Percentiles rank a stretch among this genome's conserved stretches.
phyloP scores from a whole-genome alignment of 1,140 invertebrate species.

The Steinernema feltiae region DNA sequence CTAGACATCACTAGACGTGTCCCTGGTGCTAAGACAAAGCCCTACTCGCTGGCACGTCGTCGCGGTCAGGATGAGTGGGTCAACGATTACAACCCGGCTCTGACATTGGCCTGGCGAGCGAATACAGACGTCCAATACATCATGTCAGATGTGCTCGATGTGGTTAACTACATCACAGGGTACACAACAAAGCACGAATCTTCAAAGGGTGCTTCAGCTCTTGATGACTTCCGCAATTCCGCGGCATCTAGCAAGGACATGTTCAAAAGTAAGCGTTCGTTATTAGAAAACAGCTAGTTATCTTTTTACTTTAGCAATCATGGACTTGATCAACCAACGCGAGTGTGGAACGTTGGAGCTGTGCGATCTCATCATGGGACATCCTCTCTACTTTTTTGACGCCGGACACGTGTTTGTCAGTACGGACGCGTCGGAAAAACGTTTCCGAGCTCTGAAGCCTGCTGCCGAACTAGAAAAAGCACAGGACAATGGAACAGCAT shows the following conservation, averaged over 20 bases:
- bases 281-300: no score
- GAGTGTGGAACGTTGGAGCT: conserved; percentile 1
- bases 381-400: neutral
- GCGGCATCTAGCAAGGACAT: neutral
- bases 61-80: neutral
- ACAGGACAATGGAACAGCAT: neutral
- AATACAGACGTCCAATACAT: conserved; percentile 11
- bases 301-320: no score
- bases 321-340: neutral
- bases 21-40: no score
- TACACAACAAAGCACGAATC: conserved; percentile 9
- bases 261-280: neutral
- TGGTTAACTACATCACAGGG: conserved; percentile 12
- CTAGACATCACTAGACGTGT: no score
- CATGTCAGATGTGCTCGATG: neutral
- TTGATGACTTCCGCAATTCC: neutral
- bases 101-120: neutral
- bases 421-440: neutral
- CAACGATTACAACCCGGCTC: conserved; percentile 17
- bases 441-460: neutral
- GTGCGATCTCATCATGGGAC: neutral
- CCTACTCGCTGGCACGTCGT: neutral
- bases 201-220: neutral
- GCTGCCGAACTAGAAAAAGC: neutral
- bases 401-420: neutral